Evolutionary conservation across 2,113 vertebrate species (phyloP).

Genomic region (Morone saxatilis): DNA sequence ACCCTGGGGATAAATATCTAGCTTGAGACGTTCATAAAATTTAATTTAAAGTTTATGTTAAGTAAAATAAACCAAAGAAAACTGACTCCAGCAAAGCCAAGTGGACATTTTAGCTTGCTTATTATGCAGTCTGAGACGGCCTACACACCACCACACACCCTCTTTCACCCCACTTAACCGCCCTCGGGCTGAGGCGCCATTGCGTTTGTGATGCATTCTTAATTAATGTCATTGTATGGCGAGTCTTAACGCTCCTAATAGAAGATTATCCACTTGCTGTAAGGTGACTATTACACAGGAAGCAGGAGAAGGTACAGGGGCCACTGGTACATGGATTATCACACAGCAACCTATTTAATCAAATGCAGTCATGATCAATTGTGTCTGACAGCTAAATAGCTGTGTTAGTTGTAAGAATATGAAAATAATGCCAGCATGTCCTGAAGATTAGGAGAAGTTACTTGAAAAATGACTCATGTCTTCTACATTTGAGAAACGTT

Average conservation of each 20-base stretch:
- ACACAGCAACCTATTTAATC: background rate
- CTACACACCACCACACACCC: background rate
- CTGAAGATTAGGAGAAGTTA: too few relatives aligned
- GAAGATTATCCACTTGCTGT: constrained; percentile 48
- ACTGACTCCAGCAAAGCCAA: too few relatives aligned
- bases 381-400: background rate
- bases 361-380: background rate
- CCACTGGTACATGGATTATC: background rate
- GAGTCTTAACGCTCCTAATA: constrained; percentile 25
- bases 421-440: background rate
- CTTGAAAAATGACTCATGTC: too few relatives aligned
- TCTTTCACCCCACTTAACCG: background rate
- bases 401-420: background rate
- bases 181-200: background rate
- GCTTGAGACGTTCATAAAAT: too few relatives aligned
- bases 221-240: constrained; percentile 1
- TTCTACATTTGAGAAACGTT: too few relatives aligned
- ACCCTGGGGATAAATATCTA: too few relatives aligned
- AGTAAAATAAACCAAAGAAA: too few relatives aligned
- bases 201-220: background rate
- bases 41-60: too few relatives aligned
- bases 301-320: background rate
- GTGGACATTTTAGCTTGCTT: background rate
- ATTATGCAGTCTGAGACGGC: background rate
- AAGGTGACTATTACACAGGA: constrained; percentile 19